Conservation (phyloP, 92 coral and sea anemone genomes). For the Zoanthus gigantus region DNA sequence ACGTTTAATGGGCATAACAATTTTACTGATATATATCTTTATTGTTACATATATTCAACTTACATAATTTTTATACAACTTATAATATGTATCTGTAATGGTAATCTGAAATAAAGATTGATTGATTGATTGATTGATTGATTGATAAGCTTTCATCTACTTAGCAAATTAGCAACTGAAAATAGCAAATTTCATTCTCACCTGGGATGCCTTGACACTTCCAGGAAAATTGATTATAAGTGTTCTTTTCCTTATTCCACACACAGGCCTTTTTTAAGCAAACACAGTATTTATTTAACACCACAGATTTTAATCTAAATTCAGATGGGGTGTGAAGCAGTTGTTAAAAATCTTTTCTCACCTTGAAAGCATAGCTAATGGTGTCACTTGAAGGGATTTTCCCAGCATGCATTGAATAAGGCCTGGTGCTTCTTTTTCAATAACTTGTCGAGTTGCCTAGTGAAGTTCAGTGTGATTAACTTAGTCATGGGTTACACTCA, state of each 20-base stretch:
- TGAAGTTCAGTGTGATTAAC: not conserved
- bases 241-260: conserved; percentile 89
- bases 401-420: conserved; percentile 77
- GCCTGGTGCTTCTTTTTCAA: conserved; percentile 89
- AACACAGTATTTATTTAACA: not conserved
- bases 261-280: conserved; percentile 68
- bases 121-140: not conserved
- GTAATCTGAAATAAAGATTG: too few relatives aligned
- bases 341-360: not conserved
- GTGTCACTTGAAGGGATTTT: conserved; percentile 92
- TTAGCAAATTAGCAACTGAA: too few relatives aligned
- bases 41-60: too few relatives aligned
- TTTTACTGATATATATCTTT: too few relatives aligned
- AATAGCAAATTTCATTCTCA: not conserved
- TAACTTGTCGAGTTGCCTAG: conserved; percentile 84
- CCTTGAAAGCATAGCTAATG: conserved; percentile 93
- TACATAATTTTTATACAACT: too few relatives aligned
- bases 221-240: conserved; percentile 93
- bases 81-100: too few relatives aligned
- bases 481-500: not conserved
- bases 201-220: conserved; percentile 93
- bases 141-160: too few relatives aligned
- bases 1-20: too few relatives aligned
- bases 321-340: not conserved
- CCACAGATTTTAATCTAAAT: not conserved